Evolutionary conservation across 2,113 vertebrate species (phyloP).

Genomic region (Geococcyx californianus): DNA sequence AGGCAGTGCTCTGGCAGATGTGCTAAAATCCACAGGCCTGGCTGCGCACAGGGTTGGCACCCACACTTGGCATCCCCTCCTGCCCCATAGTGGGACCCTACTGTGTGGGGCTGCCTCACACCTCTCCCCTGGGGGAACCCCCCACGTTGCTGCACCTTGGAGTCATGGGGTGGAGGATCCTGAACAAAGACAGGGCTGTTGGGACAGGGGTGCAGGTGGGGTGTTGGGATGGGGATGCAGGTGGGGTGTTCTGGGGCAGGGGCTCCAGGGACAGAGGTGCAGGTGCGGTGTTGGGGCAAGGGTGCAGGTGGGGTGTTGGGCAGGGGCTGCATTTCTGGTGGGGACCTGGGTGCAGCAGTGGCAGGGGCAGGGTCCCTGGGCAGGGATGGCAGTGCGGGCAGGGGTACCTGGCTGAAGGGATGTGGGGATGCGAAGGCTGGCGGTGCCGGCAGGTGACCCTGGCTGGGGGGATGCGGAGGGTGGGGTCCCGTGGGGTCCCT

Average conservation of each 20-base stretch:
- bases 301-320: too few relatives aligned
- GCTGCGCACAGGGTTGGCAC: not conserved
- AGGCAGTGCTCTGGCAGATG: not conserved
- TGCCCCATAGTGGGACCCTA: fast-evolving
- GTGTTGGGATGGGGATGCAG: too few relatives aligned
- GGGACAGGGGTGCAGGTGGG: not conserved
- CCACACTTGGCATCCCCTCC: not conserved
- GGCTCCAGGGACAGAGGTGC: too few relatives aligned
- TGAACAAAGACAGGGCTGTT: not conserved
- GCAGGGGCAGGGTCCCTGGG: too few relatives aligned
- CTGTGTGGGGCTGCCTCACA: not conserved
- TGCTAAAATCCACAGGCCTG: not conserved
- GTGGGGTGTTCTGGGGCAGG: not conserved
- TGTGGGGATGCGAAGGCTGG: too few relatives aligned
- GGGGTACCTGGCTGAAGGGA: too few relatives aligned
- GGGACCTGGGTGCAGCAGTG: too few relatives aligned
- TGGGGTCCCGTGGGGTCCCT: too few relatives aligned
- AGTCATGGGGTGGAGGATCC: not conserved
- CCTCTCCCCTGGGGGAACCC: not conserved
- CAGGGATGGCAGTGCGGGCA: too few relatives aligned
- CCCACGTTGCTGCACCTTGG: not conserved
- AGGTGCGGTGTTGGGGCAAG: not conserved
- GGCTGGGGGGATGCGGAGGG: too few relatives aligned
- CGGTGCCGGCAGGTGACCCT: too few relatives aligned
- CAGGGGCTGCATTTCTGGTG: too few relatives aligned